These are phyloP conservation scores for Xiphorhynchus elegans DNA, from an alignment of 2,113 vertebrate genomes.

Conservation along the genomic window DNA sequence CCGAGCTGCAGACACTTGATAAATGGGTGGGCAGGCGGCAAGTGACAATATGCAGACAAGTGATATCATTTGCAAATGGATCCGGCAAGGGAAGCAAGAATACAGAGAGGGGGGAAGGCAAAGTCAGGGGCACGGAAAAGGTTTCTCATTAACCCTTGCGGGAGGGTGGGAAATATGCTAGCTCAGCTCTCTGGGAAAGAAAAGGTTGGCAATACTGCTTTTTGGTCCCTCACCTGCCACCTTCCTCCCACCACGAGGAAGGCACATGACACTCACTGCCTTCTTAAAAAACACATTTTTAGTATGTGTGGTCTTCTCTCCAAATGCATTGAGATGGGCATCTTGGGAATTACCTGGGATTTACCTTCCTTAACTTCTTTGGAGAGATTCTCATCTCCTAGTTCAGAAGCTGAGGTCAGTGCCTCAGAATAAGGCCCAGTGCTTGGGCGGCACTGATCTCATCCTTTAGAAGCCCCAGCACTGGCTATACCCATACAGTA, in stretches of 20 bases:
- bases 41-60: conserved; percentile 94
- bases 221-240: background rate
- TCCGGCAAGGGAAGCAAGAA: conserved; percentile 67
- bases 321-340: background rate
- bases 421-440: background rate
- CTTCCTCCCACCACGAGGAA: background rate
- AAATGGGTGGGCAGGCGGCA: conserved; percentile 85
- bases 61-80: conserved; percentile 91
- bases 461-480: fast-evolving
- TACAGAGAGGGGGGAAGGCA: background rate
- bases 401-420: background rate
- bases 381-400: background rate
- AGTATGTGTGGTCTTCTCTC: background rate
- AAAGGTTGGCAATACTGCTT: background rate
- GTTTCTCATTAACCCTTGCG: conserved; percentile 56
- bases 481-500: background rate
- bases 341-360: background rate
- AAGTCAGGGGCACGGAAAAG: conserved; percentile 57
- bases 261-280: background rate
- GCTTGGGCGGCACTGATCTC: fast-evolving
- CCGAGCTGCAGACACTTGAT: conserved; percentile 83
- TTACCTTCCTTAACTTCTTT: background rate
- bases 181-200: background rate
- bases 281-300: background rate
- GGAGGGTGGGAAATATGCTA: background rate